Evolutionary conservation across 92 coral and sea anemone species (phyloP), one percentile per base, ranked within the genome.

Genomic region (Hydrozoanthus gracilis): DNA sequence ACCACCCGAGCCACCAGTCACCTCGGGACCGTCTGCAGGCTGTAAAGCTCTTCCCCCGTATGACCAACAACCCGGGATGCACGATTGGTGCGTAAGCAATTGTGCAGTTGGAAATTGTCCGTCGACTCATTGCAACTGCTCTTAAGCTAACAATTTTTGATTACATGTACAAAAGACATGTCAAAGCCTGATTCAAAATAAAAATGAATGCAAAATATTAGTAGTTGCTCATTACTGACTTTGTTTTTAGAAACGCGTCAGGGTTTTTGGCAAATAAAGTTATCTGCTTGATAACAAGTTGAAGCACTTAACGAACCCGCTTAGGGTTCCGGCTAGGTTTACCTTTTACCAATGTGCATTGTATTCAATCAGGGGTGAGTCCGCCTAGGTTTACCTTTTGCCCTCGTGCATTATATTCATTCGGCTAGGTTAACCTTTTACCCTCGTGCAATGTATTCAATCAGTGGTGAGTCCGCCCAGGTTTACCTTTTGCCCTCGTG

Each of bases 31-130:
- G 44, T 52, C 82, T 4, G 82, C 50, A 46, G 44, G 13, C 47
- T 87, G 90, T 47, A 15, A 3, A 11, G 86, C 83, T n/a, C 51
- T 82, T 1, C 88, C 90, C 7, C 93, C 93, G 7, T 87, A 82
- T 46, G 80, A 90, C 71, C 13, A 44, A 4, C 82, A 74, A 27
- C 79, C 93, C 8, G 86, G 88, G 39, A 90, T 82, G 88, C 35
- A 90, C 54, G 93, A 61, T 0, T 90, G 90, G 91, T 91, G 91
- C 48, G 35, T 56, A 18, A 8, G 48, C 8, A 85, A 84, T 83
- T 91, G 91, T 45, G 84, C 72, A 44, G n/a, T 20, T 18, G 91
- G 89, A 11, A 64, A 86, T 88, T 91, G 92, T 79, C 94, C 91
- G 5, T 78, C 91, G 11, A 49, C 62, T 39, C 90, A 83, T 79